Evolutionary conservation across 2,797 vertebrate genomes (phyloP).

Genomic region (Limosa lapponica): DNA sequence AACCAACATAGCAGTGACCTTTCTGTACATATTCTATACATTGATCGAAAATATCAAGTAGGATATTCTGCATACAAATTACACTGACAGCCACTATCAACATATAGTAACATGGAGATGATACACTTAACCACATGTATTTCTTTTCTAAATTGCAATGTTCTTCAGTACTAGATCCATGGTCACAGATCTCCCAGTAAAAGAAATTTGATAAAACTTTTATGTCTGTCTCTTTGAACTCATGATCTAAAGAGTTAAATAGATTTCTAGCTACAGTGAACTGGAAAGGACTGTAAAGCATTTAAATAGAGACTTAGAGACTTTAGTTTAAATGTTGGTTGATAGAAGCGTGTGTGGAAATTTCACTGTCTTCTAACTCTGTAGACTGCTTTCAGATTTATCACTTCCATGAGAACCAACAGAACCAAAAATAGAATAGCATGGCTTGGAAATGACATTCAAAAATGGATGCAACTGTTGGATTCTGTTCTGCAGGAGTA

Average conservation of each 20-base stretch:
- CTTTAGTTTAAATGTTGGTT: neutral
- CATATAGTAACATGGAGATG: fast-evolving
- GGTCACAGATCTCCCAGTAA: neutral
- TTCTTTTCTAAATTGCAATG: neutral
- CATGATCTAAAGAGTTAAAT: neutral
- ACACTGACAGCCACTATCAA: neutral
- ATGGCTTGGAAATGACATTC: neutral
- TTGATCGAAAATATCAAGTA: neutral
- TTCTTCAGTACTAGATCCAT: neutral
- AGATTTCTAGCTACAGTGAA: neutral
- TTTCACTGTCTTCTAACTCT: neutral
- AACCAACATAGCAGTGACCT: fast-evolving
- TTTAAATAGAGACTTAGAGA: neutral
- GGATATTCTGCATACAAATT: neutral
- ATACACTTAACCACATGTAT: neutral
- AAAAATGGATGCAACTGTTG: neutral
- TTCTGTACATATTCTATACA: fast-evolving
- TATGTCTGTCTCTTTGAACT: neutral
- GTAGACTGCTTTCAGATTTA: neutral
- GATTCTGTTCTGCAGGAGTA: neutral
- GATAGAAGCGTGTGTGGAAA: neutral
- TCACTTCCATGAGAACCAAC: neutral
- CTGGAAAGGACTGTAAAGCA: neutral
- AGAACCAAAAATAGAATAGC: neutral
- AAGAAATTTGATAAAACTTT: neutral